Conservation (phyloP, 2,797 vertebrate species). For the Octomys mimax region DNA sequence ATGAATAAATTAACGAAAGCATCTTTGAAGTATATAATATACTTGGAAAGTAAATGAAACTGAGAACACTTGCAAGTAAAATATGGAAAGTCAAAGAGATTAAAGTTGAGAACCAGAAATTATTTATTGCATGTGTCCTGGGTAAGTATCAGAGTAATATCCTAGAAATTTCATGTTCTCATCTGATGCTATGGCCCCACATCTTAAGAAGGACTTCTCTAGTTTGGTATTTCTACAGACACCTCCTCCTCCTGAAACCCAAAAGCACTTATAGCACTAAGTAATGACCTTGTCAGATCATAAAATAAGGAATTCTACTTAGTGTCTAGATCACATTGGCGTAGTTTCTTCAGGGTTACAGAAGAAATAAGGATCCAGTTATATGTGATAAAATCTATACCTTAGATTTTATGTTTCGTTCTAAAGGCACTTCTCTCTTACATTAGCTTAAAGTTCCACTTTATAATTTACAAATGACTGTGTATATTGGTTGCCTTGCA, state of each 20-base stretch:
- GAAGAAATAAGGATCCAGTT: not conserved
- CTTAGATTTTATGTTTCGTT: not conserved
- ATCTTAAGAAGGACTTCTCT: not conserved
- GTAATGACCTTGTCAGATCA: not conserved
- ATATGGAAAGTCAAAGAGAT: not conserved
- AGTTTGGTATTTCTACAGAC: not conserved
- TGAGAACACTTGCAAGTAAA: not conserved
- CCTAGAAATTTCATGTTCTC: not conserved
- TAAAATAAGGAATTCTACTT: not conserved
- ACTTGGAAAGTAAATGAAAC: conserved; percentile 5
- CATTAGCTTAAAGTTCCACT: not conserved
- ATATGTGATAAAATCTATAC: not conserved
- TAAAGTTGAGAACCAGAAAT: not conserved
- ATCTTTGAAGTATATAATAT: not conserved
- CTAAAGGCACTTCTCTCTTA: not conserved
- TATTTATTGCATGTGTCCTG: not conserved
- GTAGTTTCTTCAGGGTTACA: not conserved
- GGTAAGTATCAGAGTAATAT: not conserved
- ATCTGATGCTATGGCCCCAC: not conserved
- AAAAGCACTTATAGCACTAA: not conserved
- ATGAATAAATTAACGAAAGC: conserved; percentile 3
- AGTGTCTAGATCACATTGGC: not conserved
- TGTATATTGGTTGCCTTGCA: not conserved
- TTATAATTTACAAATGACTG: conserved; percentile 51
- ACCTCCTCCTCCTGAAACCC: not conserved